Conservation (phyloP, 2,113 vertebrate species). For the Petroica traversi region DNA sequence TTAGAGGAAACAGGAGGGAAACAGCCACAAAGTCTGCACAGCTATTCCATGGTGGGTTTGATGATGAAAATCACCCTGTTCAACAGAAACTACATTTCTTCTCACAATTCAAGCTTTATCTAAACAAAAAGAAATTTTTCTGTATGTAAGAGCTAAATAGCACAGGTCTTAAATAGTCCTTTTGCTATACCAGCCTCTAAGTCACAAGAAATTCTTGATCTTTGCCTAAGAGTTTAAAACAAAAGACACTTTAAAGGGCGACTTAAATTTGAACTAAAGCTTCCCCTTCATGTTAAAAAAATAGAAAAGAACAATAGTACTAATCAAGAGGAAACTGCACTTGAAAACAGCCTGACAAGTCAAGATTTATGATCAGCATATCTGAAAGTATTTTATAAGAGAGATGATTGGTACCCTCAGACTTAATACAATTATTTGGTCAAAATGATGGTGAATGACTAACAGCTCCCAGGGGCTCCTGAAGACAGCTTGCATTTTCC, state of each 20-base stretch:
- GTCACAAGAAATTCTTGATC: background rate
- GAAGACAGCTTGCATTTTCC: background rate
- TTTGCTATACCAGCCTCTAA: background rate
- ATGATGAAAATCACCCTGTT: background rate
- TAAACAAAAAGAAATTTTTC: background rate
- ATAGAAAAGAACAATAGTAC: background rate
- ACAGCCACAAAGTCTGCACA: background rate
- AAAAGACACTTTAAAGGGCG: background rate
- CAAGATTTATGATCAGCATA: background rate
- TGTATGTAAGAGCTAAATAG: background rate
- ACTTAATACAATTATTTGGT: background rate
- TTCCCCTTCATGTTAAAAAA: background rate
- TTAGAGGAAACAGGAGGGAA: background rate
- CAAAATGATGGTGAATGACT: background rate
- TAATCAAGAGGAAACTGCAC: conserved; percentile 3
- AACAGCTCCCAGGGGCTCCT: background rate
- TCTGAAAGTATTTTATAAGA: background rate
- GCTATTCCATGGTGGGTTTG: background rate
- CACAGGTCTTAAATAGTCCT: background rate
- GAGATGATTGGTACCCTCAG: background rate
- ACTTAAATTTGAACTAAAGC: background rate
- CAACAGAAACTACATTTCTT: background rate
- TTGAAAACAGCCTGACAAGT: background rate
- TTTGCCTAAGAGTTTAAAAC: background rate
- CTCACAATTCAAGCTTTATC: background rate